A percentile compares a stretch with the other conserved stretches of the same genome.
These are phyloP conservation scores for Hirudinaria manillensis DNA, from an alignment of 2,888 invertebrate species.

Conservation along the genomic window DNA sequence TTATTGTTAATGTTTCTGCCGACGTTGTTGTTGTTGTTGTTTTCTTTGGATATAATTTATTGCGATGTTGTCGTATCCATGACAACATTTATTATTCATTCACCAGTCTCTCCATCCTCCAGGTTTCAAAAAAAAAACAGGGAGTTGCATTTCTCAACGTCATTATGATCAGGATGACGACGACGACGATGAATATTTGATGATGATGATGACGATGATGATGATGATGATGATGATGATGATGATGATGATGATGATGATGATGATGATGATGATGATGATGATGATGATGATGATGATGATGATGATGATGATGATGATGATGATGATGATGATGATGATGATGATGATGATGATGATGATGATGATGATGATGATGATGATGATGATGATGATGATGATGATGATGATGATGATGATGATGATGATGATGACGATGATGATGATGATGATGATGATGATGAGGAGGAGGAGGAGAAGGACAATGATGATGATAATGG, in stretches of 20 bases:
- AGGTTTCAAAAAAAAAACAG: no score
- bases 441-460: constrained; percentile 4
- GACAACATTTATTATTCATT: no score
- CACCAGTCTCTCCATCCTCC: no score
- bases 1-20: no score
- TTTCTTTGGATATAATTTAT: no score
- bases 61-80: no score
- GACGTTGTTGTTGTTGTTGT: no score
- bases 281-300: constrained; percentile 6
- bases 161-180: no score
- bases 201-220: constrained; percentile 24
- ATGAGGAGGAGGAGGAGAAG: no score
- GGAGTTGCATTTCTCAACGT: no score
- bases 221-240: constrained; percentile 19
- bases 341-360: constrained; percentile 4
- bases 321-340: constrained; percentile 4
- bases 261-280: constrained; percentile 6
- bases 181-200: constrained; percentile 2
- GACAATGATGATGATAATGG: no score
- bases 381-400: constrained; percentile 4
- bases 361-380: constrained; percentile 4
- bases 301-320: constrained; percentile 7
- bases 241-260: constrained; percentile 25
- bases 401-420: constrained; percentile 4
- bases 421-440: constrained; percentile 4